Evolutionary conservation across 2,797 vertebrate genomes (phyloP).

Genomic region (Malacoctenus gilli): DNA sequence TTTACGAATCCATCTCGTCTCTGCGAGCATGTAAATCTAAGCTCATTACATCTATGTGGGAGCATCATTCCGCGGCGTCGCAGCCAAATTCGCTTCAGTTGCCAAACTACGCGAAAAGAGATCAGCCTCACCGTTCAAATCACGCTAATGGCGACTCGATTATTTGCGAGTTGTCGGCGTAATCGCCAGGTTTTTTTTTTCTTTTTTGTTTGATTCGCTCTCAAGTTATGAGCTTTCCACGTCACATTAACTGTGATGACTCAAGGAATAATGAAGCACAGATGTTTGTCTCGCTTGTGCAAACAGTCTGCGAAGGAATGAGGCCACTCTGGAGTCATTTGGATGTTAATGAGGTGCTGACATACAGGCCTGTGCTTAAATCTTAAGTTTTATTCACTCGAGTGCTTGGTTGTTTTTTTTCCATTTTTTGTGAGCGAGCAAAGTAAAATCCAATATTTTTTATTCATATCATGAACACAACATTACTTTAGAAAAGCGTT

Average conservation of each 20-base stretch:
- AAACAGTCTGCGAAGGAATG: background rate
- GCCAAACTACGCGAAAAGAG: background rate
- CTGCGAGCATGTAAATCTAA: background rate
- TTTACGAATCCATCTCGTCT: too few relatives aligned
- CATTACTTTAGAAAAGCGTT: too few relatives aligned
- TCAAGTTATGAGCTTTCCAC: background rate
- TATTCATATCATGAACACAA: too few relatives aligned
- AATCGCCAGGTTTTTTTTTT: background rate
- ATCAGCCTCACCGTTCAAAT: background rate
- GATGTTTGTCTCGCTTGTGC: background rate
- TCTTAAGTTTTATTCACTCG: background rate
- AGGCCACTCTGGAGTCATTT: constrained; percentile 1
- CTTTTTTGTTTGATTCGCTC: background rate
- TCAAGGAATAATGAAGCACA: background rate
- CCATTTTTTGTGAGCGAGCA: background rate
- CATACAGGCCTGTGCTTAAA: background rate
- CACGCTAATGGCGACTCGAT: background rate
- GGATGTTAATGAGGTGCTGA: constrained; percentile 6
- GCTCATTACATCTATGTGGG: background rate
- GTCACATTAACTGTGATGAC: background rate
- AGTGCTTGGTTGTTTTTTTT: background rate
- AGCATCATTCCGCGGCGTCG: background rate
- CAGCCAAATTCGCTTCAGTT: background rate
- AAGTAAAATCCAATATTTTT: background rate
- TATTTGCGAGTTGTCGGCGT: background rate